Conservation (phyloP, 2,888 invertebrate genomes). For the Rhopalosiphum nymphaeae region DNA sequence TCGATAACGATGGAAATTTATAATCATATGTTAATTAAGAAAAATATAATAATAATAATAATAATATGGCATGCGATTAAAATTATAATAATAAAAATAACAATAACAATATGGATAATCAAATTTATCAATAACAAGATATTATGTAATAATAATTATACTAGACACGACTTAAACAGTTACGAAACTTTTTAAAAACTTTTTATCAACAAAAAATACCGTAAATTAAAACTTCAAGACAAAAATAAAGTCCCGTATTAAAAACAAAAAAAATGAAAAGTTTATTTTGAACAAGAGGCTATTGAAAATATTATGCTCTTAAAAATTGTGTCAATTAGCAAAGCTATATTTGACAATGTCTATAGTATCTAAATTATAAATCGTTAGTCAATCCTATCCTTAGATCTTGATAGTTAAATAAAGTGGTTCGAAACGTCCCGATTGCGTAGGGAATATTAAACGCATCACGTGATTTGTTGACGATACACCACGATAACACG, state of each 20-base stretch:
- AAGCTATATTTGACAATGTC: neutral
- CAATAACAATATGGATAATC: no score
- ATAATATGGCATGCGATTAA: no score
- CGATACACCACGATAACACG: neutral
- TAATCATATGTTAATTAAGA: no score
- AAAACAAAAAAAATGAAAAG: neutral
- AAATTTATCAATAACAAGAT: no score
- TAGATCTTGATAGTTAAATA: neutral
- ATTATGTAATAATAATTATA: no score
- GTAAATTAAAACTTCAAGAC: neutral
- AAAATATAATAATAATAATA: no score
- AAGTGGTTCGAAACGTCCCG: neutral
- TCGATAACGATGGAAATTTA: no score
- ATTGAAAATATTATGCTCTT: no score
- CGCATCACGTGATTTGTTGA: neutral
- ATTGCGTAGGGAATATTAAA: neutral
- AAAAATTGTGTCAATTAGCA: neutral
- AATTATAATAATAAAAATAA: no score
- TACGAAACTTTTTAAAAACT: neutral
- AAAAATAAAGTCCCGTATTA: neutral
- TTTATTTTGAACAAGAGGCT: neutral
- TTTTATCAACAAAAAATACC: neutral
- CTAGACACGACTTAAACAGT: no score
- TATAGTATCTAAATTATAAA: no score
- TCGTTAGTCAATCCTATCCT: no score